phyloP scores from a whole-genome alignment of 2,113 vertebrate genomes.

The Clarias magur region DNA sequence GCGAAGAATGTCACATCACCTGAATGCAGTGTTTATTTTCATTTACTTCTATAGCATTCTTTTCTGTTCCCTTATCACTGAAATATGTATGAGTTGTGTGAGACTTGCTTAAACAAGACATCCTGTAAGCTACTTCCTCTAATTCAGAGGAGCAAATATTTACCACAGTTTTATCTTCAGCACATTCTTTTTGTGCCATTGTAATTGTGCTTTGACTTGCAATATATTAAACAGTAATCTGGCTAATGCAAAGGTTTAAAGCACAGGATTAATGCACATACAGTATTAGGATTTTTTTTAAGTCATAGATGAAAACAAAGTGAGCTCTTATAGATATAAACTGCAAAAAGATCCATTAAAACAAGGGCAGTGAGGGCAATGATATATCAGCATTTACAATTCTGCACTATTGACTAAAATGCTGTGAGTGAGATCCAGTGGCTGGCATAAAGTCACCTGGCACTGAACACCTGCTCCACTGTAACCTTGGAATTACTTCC shows the following conservation, averaged over 20 bases:
- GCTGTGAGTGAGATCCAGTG: background rate
- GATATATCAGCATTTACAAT: background rate
- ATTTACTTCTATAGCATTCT: conserved; percentile 14
- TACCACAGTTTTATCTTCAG: conserved; percentile 12
- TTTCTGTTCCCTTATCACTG: conserved; percentile 3
- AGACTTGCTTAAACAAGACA: background rate
- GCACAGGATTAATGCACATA: background rate
- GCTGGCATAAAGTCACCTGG: background rate
- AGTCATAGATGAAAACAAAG: background rate
- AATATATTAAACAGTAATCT: background rate
- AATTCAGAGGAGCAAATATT: conserved; percentile 6
- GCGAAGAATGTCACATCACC: background rate
- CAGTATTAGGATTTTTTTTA: background rate
- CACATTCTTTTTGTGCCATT: background rate
- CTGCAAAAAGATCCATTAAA: background rate
- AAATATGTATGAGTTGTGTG: background rate
- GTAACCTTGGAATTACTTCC: background rate
- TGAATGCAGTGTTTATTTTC: background rate
- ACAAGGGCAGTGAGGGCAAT: conserved; percentile 4
- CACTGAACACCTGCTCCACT: background rate
- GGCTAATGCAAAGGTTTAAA: too few species aligned
- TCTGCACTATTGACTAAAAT: conserved; percentile 15
- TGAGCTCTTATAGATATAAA: background rate
- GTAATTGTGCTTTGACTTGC: background rate
- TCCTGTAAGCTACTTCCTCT: conserved; percentile 35